Evolutionary conservation across 2,797 vertebrate species (phyloP).

Genomic region (Anabas testudineus): DNA sequence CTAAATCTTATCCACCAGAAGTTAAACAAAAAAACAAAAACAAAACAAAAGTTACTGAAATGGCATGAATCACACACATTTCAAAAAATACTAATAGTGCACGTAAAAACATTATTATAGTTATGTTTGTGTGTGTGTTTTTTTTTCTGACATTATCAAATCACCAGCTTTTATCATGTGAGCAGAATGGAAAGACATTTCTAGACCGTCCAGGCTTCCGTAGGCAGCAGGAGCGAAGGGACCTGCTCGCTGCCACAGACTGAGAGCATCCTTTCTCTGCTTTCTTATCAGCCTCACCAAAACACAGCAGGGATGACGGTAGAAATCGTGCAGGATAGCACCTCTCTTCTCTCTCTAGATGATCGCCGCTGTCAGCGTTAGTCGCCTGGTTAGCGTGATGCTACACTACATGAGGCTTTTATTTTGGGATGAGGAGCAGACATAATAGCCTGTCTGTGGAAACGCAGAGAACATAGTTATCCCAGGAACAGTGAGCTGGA

Average conservation of each 20-base stretch:
- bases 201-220: conserved; percentile 78
- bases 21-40: too few relatives aligned
- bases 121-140: background rate
- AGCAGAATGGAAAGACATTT: conserved; percentile 13
- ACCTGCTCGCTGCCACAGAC: conserved; percentile 74
- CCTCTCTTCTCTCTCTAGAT: conserved; percentile 24
- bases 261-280: conserved; percentile 72
- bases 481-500: conserved; percentile 38
- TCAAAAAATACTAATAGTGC: too few relatives aligned
- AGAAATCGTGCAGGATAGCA: conserved; percentile 40
- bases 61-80: too few relatives aligned
- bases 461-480: conserved; percentile 57
- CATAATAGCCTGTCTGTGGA: conserved; percentile 61
- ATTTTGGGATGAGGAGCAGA: conserved; percentile 57
- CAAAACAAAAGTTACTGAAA: too few relatives aligned
- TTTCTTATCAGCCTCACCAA: conserved; percentile 61
- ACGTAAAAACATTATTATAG: background rate
- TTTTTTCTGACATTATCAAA: background rate
- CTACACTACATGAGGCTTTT: conserved; percentile 47
- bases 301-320: conserved; percentile 66
- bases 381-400: conserved; percentile 36
- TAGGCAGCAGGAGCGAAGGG: conserved; percentile 76
- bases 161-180: background rate
- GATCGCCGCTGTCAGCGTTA: conserved; percentile 24
- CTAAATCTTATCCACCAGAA: too few relatives aligned